Base-by-base conservation (phyloP, 2,113 vertebrate species). In the Pipa parva region DNA sequence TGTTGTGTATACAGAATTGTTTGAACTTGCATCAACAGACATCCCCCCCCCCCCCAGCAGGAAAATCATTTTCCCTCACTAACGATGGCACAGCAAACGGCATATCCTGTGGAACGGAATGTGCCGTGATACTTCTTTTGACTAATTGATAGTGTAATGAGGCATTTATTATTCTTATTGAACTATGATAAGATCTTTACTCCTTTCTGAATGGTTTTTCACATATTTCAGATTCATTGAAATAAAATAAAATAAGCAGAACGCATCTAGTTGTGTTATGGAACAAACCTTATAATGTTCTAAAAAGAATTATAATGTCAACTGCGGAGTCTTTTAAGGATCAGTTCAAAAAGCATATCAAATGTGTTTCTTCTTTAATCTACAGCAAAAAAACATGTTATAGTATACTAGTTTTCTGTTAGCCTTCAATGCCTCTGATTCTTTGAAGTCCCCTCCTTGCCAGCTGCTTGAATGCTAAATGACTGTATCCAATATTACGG, bases 391-490 rank as follows among this genome's bases (percentile, higher is more conserved):
- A 42, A 68, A 61, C 42, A 54, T 25, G 61, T 60, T 54, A 70
- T 45, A 61, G 66, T 36, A 36, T 46, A 18, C 63, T 56, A 45
- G 56, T 52, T 57, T 28, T 52, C 39, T 56, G 52, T 46, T 37
- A 27, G 46, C 33, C 66, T 70, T 51, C 46, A 69, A 69, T 60
- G 65, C 56, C 37, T 27, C 18, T 36, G 20, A 21, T 10, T 28
- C 66, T 70, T 70, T 70, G 66, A 70, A 61, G 66, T 61, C 37
- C 18, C 20, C 36, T 48, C 58, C 27, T 61, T 54, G 56, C 36
- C 66, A 70, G 66, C 57, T 70, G 66, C 66, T 49, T 31, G 48
- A 61, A 70, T 27, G 66, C 52, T 70, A 70, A 70, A 60, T 61
- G 22, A 54, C 31, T 70, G 49, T 25, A 52, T 52, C 31, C 25